A percentile compares a stretch with the other conserved stretches of the same genome.
Conservation (phyloP, 2,113 vertebrate genomes). For the Mormyrus iriodes region DNA sequence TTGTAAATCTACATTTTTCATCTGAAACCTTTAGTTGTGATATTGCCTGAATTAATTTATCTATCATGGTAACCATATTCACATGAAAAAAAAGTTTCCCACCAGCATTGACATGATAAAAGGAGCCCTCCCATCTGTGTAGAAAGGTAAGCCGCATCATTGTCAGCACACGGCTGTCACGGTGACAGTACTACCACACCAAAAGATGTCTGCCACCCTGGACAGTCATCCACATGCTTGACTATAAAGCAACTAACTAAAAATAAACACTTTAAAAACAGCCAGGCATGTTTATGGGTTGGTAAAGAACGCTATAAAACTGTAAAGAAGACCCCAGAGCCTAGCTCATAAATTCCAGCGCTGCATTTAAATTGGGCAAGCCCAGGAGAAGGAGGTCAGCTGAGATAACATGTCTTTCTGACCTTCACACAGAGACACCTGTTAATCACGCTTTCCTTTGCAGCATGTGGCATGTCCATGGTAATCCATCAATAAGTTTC, state of each 20-base stretch:
- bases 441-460: background rate
- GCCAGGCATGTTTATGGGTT: background rate
- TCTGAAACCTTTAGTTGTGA: background rate
- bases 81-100: background rate
- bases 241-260: background rate
- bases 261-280: background rate
- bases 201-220: background rate
- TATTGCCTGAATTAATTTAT: background rate
- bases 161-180: background rate
- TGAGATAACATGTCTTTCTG: background rate
- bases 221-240: background rate
- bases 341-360: background rate
- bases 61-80: background rate
- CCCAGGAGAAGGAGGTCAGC: background rate
- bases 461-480: background rate
- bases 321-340: background rate
- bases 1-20: background rate
- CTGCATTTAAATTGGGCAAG: background rate
- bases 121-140: background rate
- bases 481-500: background rate
- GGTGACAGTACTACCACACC: background rate
- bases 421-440: constrained; percentile 8
- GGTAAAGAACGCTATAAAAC: constrained; percentile 10
- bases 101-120: background rate
- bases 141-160: background rate